phyloP scores from a whole-genome alignment of 37 sponge, comb jelly and placozoan species.

The Theonella swinhoei region DNA sequence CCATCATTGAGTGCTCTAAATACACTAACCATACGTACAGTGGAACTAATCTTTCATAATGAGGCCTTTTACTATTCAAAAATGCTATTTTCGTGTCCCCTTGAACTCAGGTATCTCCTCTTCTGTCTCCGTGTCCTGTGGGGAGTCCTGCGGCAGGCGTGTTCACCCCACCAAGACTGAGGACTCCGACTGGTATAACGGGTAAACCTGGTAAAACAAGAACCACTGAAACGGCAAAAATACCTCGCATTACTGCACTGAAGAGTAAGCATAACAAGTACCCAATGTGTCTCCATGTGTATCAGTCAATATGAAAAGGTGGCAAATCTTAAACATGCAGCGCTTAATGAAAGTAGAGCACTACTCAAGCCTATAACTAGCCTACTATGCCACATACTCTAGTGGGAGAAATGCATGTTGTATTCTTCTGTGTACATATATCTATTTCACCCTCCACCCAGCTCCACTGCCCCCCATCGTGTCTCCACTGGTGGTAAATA shows the following conservation, averaged over 20 bases:
- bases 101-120: slow-evolving; percentile 37
- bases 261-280: slow-evolving; percentile 1
- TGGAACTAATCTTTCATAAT: neutral
- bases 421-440: neutral
- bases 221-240: neutral
- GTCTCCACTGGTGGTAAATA: slow-evolving; percentile 31
- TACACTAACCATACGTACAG: slow-evolving; percentile 1
- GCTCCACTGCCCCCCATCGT: slow-evolving; percentile 25
- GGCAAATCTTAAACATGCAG: neutral
- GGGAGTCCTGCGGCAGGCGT: slow-evolving; percentile 12
- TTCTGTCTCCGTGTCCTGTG: slow-evolving; percentile 38
- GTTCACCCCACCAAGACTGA: slow-evolving; percentile 41
- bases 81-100: neutral
- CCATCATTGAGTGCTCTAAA: neutral
- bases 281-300: neutral
- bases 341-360: no score
- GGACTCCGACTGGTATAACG: neutral
- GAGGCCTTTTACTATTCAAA: neutral
- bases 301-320: neutral
- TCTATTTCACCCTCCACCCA: neutral
- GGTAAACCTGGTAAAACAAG: no score
- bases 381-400: no score
- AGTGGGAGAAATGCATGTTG: no score
- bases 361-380: no score
- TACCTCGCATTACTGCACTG: neutral